phyloP scores from a whole-genome alignment of 2,113 vertebrate genomes.

The Tichodroma muraria region DNA sequence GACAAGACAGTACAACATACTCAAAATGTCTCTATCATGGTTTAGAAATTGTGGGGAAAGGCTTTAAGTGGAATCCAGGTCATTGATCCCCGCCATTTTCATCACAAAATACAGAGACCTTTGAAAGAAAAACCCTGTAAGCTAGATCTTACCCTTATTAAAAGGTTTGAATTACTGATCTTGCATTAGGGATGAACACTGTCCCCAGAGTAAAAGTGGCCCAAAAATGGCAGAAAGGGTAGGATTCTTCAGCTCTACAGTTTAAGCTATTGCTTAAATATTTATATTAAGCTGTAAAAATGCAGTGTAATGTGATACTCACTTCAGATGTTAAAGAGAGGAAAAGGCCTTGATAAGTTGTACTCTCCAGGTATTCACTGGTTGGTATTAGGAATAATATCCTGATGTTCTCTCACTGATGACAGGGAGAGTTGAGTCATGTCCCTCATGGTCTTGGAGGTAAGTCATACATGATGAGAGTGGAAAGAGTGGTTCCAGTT shows the following conservation, averaged over 20 bases:
- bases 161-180: not conserved
- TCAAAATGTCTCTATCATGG: not conserved
- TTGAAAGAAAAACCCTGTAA: not conserved
- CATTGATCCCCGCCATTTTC: not conserved
- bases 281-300: not conserved
- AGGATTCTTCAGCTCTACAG: not conserved
- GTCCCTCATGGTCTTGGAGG: not conserved
- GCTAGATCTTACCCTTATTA: not conserved
- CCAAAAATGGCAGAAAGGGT: not conserved
- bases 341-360: not conserved
- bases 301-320: not conserved
- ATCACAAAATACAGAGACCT: not conserved
- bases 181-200: not conserved
- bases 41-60: not conserved
- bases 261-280: not conserved
- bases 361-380: not conserved
- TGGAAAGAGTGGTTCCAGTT: not conserved
- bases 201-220: not conserved
- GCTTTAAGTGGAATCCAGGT: not conserved
- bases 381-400: not conserved
- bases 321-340: not conserved
- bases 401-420: not conserved
- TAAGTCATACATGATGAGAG: not conserved
- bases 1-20: not conserved
- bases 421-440: fast-evolving